Conservation (phyloP, 2,113 vertebrate species). For the Corythornis madagascariensis region DNA sequence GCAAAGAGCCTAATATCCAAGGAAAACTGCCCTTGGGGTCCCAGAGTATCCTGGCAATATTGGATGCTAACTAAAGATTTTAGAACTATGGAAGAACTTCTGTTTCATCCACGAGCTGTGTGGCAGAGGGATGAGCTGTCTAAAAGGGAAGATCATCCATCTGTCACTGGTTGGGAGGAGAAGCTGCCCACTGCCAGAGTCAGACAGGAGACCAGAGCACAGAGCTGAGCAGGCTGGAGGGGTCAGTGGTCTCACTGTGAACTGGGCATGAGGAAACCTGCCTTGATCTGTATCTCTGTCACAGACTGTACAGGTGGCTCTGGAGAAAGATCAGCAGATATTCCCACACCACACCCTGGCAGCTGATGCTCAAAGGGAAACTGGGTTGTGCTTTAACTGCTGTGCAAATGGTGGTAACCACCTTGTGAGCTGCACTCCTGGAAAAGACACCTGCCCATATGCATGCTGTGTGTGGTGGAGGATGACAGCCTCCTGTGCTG, state of each 20-base stretch:
- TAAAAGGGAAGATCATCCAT: neutral
- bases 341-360: neutral
- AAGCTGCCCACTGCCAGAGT: neutral
- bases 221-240: neutral
- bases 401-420: neutral
- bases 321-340: neutral
- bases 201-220: neutral
- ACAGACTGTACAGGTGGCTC: neutral
- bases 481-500: neutral
- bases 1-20: neutral
- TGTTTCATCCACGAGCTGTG: neutral
- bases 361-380: neutral
- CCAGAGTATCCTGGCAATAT: neutral
- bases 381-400: neutral
- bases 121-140: neutral
- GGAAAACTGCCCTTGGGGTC: neutral
- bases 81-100: neutral
- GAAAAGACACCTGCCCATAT: neutral
- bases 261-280: neutral
- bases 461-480: neutral
- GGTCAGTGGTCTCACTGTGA: neutral
- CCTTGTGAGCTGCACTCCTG: neutral
- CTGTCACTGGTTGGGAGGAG: neutral
- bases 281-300: neutral
- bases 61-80: neutral